Base-by-base conservation (phyloP, 2,113 vertebrate species). In the Daubentonia madagascariensis region DNA sequence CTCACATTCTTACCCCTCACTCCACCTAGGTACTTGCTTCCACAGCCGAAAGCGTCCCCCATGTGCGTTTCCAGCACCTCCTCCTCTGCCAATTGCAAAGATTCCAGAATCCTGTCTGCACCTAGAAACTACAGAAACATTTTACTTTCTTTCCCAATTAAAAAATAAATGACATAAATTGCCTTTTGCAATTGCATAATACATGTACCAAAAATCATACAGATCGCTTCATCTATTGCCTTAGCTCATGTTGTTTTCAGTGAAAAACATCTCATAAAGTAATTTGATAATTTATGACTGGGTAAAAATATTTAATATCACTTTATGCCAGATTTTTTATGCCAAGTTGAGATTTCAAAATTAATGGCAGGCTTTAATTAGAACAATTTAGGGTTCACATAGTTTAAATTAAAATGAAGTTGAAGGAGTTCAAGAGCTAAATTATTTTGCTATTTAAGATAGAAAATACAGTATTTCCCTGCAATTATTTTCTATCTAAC, bases 331-430 rank as follows among this genome's bases (percentile, higher is more conserved):
- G 78, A 89, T 86, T 78, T 75, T 65, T 76, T 84, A 94, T 80
- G 67, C 89, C 57, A 95, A 35, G 7, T 75, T 94, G 86, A 96
- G 50, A 94, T 87, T 94, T 95, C 57, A 68, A 79, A 96, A 83
- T 89, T 97, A 97, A 94, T 96, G 93, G 65, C 37, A 94, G 23
- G 48, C 8, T 97, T 93, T 90, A 94, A 97, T 97, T 94, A 94
- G 85, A 88, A 93, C 57, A 95, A 91, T 94, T 97, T 95, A 67
- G 52, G 40, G 57, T 96, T 89, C 78, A 80, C 25, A 45, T 40
- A 76, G 43, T 84, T 84, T 95, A 94, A 96, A 91, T 92, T 91
- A 70, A 97, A 97, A 61, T 63, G 45, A 95, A 37, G 20, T 78
- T 89, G 40, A 95, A 85, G 86, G 91, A 89, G 59, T 89, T 79